Percentiles rank a stretch among this genome's conserved stretches.
Conservation (phyloP, 2,888 invertebrate genomes). For the Meghimatium bilineatum region DNA sequence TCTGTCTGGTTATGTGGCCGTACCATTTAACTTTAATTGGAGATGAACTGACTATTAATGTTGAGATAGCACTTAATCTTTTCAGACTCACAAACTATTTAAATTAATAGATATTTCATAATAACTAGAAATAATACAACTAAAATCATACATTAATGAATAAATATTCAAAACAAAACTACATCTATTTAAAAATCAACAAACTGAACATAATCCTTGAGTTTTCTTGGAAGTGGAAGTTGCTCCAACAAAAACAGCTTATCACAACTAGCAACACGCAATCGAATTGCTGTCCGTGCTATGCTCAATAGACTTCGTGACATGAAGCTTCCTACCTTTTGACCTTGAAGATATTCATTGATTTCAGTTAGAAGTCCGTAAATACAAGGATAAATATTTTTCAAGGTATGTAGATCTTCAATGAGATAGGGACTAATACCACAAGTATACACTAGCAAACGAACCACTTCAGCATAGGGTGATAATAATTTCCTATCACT, state of each 20-base stretch:
- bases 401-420: slow-evolving; percentile 28
- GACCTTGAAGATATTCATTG: slow-evolving; percentile 54
- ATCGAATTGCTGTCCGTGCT: slow-evolving; percentile 54
- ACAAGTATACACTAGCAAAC: slow-evolving; percentile 53
- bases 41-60: no score
- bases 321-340: slow-evolving; percentile 41
- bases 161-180: no score
- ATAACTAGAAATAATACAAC: no score
- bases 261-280: slow-evolving; percentile 50
- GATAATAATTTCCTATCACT: slow-evolving; percentile 45
- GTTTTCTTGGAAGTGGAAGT: slow-evolving; percentile 56
- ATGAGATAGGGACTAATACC: slow-evolving; percentile 21
- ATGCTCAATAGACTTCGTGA: slow-evolving; percentile 54
- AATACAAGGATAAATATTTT: slow-evolving; percentile 4
- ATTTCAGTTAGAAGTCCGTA: slow-evolving; percentile 19
- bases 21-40: no score
- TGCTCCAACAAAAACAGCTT: slow-evolving; percentile 54
- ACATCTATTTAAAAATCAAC: neutral
- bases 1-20: no score
- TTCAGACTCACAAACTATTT: no score
- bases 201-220: slow-evolving; percentile 57
- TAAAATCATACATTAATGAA: no score
- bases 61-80: no score
- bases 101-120: no score
- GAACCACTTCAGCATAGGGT: slow-evolving; percentile 58